Conservation (phyloP, 1,140 invertebrate genomes). For the Lordiphosa clarofinis region DNA sequence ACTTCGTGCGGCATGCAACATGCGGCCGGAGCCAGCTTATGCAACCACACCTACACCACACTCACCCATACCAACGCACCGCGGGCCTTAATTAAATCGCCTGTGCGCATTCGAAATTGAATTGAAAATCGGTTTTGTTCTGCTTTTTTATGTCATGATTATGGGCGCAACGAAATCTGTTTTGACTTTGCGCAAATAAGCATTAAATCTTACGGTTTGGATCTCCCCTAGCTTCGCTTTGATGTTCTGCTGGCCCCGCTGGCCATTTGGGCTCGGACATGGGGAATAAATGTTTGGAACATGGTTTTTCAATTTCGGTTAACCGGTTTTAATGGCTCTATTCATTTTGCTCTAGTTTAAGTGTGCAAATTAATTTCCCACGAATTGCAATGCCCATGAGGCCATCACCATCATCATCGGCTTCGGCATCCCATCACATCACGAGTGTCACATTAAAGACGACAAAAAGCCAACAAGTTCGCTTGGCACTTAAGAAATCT, state of each 20-base stretch:
- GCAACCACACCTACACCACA: neutral
- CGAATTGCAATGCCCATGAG: conserved; percentile 23
- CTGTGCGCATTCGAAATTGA: conserved; percentile 58
- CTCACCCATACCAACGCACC: too few species aligned
- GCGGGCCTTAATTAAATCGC: too few species aligned
- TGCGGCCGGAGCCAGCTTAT: conserved; percentile 1
- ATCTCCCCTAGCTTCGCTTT: conserved; percentile 46
- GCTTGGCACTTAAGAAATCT: conserved; percentile 78
- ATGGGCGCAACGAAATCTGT: conserved; percentile 67
- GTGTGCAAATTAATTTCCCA: conserved; percentile 62
- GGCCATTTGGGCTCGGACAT: conserved; percentile 74
- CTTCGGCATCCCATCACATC: conserved; percentile 56
- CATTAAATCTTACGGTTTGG: conserved; percentile 69
- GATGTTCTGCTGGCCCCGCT: conserved; percentile 35
- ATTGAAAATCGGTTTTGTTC: conserved; percentile 75
- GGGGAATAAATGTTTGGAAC: conserved; percentile 66
- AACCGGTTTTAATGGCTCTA: conserved; percentile 67
- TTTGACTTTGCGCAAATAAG: conserved; percentile 76
- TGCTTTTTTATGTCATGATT: conserved; percentile 78
- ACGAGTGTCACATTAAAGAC: conserved; percentile 76
- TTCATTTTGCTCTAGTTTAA: conserved; percentile 58
- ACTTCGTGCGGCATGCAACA: conserved; percentile 12
- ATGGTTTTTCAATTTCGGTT: conserved; percentile 71
- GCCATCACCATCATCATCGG: neutral
- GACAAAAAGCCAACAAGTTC: conserved; percentile 78